phyloP scores from a whole-genome alignment of 2,888 invertebrate genomes.

The Axea sp. region DNA sequence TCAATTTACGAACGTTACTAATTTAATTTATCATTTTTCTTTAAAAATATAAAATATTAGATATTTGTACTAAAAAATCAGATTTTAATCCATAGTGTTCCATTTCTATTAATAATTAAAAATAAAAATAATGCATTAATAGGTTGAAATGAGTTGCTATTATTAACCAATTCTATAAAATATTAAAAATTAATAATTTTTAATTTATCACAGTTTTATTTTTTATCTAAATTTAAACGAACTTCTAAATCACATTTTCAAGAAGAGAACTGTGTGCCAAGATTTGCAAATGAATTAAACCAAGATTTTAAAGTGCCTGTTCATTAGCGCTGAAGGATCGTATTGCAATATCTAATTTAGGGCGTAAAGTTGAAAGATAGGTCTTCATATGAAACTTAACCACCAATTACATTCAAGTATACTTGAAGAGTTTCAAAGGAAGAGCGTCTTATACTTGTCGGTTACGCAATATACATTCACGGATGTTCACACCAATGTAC shows the following conservation, averaged over 20 bases:
- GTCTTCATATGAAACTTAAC: slow-evolving; percentile 62
- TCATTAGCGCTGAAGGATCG: slow-evolving; percentile 74
- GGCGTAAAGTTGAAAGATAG: slow-evolving; percentile 63
- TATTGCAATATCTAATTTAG: slow-evolving; percentile 74
- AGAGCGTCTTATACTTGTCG: slow-evolving; percentile 32
- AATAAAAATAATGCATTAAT: too few relatives aligned
- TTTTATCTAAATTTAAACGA: too few relatives aligned
- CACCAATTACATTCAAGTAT: slow-evolving; percentile 70
- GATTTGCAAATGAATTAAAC: slow-evolving; percentile 63
- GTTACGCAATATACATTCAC: slow-evolving; percentile 12
- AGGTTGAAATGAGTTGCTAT: too few relatives aligned
- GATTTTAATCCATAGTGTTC: too few relatives aligned
- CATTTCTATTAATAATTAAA: too few relatives aligned
- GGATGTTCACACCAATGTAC: too few relatives aligned
- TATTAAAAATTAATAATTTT: too few relatives aligned
- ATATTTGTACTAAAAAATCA: too few relatives aligned
- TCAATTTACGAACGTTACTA: not conserved
- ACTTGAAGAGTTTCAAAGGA: slow-evolving; percentile 69
- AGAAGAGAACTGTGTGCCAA: slow-evolving; percentile 6
- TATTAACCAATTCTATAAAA: too few relatives aligned
- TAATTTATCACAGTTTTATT: too few relatives aligned
- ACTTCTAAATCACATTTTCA: not conserved
- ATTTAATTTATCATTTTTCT: too few relatives aligned
- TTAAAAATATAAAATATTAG: too few relatives aligned
- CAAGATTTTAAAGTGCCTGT: slow-evolving; percentile 76